Base-by-base conservation (phyloP, 1,140 invertebrate genomes). In the Pemphigus obesinymphae region DNA sequence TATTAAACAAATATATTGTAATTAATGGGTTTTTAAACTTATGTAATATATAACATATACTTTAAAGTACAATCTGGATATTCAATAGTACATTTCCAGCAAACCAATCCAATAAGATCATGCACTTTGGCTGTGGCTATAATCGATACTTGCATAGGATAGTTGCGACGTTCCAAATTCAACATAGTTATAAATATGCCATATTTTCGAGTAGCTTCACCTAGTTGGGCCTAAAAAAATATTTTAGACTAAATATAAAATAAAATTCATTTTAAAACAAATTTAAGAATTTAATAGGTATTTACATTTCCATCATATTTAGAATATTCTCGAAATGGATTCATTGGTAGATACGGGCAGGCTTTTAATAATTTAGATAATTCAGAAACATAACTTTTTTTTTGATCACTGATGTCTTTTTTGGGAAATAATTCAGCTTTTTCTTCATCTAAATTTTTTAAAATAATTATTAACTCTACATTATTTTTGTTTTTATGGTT, bases 91-190 rank as follows among this genome's bases (percentile, higher is more conserved):
- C 88, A 92, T 89, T 93, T 93, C 85, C 93, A 97, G 87, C 95
- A 96, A 84, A 95, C 95, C 26, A 98, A 91, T 26, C 97, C 97
- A 87, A 98, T 95, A n/a, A 98, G 90, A 86, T 99, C 96, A 84
- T 91, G 89, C 45, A 98, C 95, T 88, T 94, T 96, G 29, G 96
- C 95, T 85, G 89, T 92, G 37, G 92, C 90, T 81, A 96, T 88
- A 48, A 97, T 93, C 83, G 90, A 90, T 26, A 98, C 91, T 85
- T 92, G 89, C 85, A 98, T 88, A 0, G 96, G 96, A 89, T 96
- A 97, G 83, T 91, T 91, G 82, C 95, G 89, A 83, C 95, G 90
- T 55, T 92, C 91, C 82, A 92, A 90, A 37, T 92, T 90, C 20
- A 96, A 87, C 92, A 97, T 95, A 70, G 93, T 95, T 86, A 97